A percentile compares a stretch with the other conserved stretches of the same genome.
Conservation (phyloP, 2,797 vertebrate genomes). For the Sebastes paucispinis region DNA sequence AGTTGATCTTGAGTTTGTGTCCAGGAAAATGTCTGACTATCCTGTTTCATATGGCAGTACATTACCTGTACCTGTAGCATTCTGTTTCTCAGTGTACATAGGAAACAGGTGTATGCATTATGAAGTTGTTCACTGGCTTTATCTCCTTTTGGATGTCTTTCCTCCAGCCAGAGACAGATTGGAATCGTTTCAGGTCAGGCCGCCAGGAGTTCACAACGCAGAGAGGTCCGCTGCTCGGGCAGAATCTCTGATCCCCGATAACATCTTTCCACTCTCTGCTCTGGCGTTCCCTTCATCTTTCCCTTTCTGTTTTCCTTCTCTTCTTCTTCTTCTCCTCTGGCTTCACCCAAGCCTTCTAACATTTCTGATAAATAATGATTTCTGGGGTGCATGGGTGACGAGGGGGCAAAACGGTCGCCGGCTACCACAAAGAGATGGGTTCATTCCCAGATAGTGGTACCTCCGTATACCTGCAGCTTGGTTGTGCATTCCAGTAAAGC, state of each 20-base stretch:
- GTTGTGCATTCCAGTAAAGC: conserved; percentile 34
- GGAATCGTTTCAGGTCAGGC: conserved; percentile 74
- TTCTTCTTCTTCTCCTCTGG: conserved; percentile 33
- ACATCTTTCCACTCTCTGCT: conserved; percentile 68
- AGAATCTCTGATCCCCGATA: conserved; percentile 74
- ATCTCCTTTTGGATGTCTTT: conserved; percentile 66
- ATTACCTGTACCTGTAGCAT: conserved; percentile 20
- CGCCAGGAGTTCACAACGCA: conserved; percentile 67
- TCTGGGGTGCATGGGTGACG: not conserved
- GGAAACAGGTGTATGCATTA: conserved; percentile 59
- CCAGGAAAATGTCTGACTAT: conserved; percentile 19
- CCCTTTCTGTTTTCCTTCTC: conserved; percentile 48
- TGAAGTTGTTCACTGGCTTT: conserved; percentile 63
- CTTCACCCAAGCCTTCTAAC: conserved; percentile 42
- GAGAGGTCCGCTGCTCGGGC: conserved; percentile 63
- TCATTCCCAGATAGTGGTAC: conserved; percentile 21
- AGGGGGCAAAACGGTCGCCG: conserved; percentile 2
- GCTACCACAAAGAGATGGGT: conserved; percentile 17
- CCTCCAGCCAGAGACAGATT: conserved; percentile 59
- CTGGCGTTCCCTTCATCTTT: conserved; percentile 63
- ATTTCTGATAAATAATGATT: conserved; percentile 54
- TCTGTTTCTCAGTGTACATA: conserved; percentile 39
- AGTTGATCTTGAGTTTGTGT: conserved; percentile 5
- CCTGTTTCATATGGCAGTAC: conserved; percentile 13
- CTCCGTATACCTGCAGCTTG: not conserved